Conservation (phyloP, 2,797 vertebrate species). For the Melanitta fusca region DNA sequence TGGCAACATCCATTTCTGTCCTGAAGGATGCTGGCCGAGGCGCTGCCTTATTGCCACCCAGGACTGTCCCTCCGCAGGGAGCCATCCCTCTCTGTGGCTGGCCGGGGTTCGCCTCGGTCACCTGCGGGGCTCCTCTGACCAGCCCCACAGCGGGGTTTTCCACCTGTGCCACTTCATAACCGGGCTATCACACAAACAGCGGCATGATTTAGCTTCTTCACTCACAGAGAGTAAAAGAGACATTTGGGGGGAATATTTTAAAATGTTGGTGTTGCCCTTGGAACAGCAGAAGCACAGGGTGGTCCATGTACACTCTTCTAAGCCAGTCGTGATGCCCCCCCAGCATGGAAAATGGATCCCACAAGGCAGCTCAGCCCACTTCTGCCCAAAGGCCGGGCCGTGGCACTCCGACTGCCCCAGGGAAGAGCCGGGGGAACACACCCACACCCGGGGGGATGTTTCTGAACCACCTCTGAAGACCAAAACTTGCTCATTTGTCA, state of each 20-base stretch:
- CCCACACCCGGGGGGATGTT: not conserved
- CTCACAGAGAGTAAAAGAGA: not conserved
- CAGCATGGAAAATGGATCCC: too few species aligned
- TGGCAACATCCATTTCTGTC: constrained; percentile 7
- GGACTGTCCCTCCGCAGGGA: fast-evolving
- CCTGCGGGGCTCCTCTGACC: not conserved
- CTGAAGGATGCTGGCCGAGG: not conserved
- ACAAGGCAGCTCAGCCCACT: too few species aligned
- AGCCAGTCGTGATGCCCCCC: not conserved
- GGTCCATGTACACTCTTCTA: too few species aligned
- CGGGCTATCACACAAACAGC: fast-evolving
- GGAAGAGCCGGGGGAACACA: not conserved
- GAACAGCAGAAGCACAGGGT: not conserved
- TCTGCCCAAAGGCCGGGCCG: too few species aligned
- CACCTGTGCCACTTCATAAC: not conserved
- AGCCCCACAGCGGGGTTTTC: fast-evolving
- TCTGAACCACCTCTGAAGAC: not conserved
- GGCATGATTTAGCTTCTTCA: not conserved
- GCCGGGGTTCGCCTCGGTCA: fast-evolving
- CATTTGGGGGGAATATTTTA: not conserved
- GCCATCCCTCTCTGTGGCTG: not conserved
- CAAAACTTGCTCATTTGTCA: constrained; percentile 4
- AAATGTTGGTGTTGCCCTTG: fast-evolving
- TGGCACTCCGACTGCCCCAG: not conserved
- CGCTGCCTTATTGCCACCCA: fast-evolving